Conservation (phyloP, 2,888 invertebrate species). For the Diogma glabrata region DNA sequence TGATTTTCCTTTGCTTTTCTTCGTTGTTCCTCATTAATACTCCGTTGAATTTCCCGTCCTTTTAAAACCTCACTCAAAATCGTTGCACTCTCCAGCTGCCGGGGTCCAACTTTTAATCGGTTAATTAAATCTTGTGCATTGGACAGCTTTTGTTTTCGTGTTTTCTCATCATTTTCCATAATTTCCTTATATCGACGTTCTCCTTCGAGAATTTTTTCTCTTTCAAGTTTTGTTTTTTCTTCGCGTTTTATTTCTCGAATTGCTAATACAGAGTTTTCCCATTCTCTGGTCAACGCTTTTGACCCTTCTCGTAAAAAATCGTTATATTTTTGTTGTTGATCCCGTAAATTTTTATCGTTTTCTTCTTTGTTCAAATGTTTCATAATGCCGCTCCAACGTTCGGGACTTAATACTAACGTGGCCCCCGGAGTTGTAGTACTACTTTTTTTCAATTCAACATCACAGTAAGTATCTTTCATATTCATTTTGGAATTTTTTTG, state of each 20-base stretch:
- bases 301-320: slow-evolving; percentile 34
- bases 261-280: slow-evolving; percentile 37
- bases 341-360: slow-evolving; percentile 14
- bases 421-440: too few species aligned
- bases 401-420: slow-evolving; percentile 7
- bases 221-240: slow-evolving; percentile 19
- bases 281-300: slow-evolving; percentile 34
- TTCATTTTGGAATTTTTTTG: too few species aligned
- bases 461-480: too few species aligned
- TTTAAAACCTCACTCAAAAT: slow-evolving; percentile 31
- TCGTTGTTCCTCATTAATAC: slow-evolving; percentile 26
- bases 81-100: slow-evolving; percentile 31
- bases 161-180: slow-evolving; percentile 25
- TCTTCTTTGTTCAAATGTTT: slow-evolving; percentile 6
- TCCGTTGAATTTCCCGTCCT: slow-evolving; percentile 28
- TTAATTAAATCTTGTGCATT: slow-evolving; percentile 29
- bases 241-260: slow-evolving; percentile 13
- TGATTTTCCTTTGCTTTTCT: slow-evolving; percentile 25
- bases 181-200: slow-evolving; percentile 14
- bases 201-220: slow-evolving; percentile 18
- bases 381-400: slow-evolving; percentile 3
- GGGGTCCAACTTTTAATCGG: slow-evolving; percentile 30
- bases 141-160: slow-evolving; percentile 26
- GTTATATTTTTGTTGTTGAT: slow-evolving; percentile 32
- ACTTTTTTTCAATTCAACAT: too few species aligned